Evolutionary conservation across 2,888 invertebrate genomes (phyloP).

Genomic region (Cistogaster globosa): DNA sequence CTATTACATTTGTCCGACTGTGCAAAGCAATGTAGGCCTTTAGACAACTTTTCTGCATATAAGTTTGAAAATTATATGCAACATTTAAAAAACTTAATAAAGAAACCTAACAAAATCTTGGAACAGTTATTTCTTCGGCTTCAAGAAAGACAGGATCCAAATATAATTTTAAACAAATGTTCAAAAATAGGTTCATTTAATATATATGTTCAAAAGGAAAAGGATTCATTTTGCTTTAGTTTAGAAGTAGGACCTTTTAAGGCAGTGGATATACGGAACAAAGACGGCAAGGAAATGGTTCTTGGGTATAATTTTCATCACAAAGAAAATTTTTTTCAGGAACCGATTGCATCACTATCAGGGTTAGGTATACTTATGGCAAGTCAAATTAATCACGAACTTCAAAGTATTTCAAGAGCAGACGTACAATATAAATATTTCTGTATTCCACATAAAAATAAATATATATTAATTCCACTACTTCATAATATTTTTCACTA

Average conservation of each 20-base stretch:
- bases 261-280: slow-evolving; percentile 11
- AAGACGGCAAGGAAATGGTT: slow-evolving; percentile 15
- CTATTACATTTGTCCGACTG: slow-evolving; percentile 36
- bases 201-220: slow-evolving; percentile 48
- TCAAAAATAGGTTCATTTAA: slow-evolving; percentile 49
- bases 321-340: slow-evolving; percentile 48
- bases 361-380: slow-evolving; percentile 48
- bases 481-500: slow-evolving; percentile 11
- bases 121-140: slow-evolving; percentile 46
- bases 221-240: slow-evolving; percentile 53
- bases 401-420: slow-evolving; percentile 26
- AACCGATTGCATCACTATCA: slow-evolving; percentile 53
- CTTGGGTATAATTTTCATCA: slow-evolving; percentile 48
- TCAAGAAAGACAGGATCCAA: slow-evolving; percentile 36
- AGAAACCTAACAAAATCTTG: slow-evolving; percentile 45
- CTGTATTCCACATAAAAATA: slow-evolving; percentile 55
- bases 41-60: slow-evolving; percentile 51
- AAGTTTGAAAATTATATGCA: slow-evolving; percentile 62
- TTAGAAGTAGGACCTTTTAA: slow-evolving; percentile 21
- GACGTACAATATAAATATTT: slow-evolving; percentile 54
- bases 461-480: slow-evolving; percentile 52
- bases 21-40: slow-evolving; percentile 17
- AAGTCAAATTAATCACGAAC: slow-evolving; percentile 30
- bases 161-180: slow-evolving; percentile 19
- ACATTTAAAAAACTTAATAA: slow-evolving; percentile 44